Evolutionary conservation across 2,888 invertebrate species (phyloP).

Genomic region (Agonopterix alstromeriana): DNA sequence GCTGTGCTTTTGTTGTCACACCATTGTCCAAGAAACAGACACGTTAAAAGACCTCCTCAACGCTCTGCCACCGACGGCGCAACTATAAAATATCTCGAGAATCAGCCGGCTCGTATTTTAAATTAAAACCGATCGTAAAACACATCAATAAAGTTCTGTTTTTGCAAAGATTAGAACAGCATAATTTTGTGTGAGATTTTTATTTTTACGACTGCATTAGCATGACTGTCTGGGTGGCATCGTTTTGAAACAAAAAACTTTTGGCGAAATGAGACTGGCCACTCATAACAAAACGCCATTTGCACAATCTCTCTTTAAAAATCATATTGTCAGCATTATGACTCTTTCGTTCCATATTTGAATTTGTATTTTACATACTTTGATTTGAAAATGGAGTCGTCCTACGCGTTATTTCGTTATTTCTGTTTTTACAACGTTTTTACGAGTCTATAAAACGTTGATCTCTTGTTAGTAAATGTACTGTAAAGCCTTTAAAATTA

Average conservation of each 20-base stretch:
- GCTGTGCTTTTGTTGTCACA: constrained; percentile 56
- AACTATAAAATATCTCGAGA: constrained; percentile 26
- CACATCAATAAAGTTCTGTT: constrained; percentile 35
- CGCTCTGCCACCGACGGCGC: constrained; percentile 22
- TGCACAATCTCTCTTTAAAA: constrained; percentile 29
- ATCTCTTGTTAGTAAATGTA: constrained; percentile 10
- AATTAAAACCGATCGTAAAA: constrained; percentile 43
- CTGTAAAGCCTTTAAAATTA: constrained; percentile 4
- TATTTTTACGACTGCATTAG: constrained; percentile 39
- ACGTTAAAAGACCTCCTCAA: constrained; percentile 34
- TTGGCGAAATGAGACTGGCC: constrained; percentile 13
- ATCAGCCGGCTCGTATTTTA: constrained; percentile 21
- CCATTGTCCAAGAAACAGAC: constrained; percentile 40
- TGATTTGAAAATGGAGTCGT: constrained; percentile 32
- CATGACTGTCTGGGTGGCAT: constrained; percentile 29
- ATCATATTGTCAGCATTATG: constrained; percentile 44
- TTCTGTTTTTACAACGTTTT: constrained; percentile 15
- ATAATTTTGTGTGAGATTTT: constrained; percentile 17
- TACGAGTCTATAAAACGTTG: constrained; percentile 18
- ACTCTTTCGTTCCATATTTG: constrained; percentile 40
- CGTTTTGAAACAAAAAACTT: constrained; percentile 16
- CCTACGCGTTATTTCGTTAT: constrained; percentile 36
- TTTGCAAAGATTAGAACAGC: constrained; percentile 37
- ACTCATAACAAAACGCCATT: constrained; percentile 25
- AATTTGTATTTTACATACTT: constrained; percentile 40